A percentile compares a stretch with the other conserved stretches of the same genome.
These are phyloP conservation scores for Suncus etruscus DNA, from an alignment of 2,113 vertebrate species.

Conservation along the genomic window DNA sequence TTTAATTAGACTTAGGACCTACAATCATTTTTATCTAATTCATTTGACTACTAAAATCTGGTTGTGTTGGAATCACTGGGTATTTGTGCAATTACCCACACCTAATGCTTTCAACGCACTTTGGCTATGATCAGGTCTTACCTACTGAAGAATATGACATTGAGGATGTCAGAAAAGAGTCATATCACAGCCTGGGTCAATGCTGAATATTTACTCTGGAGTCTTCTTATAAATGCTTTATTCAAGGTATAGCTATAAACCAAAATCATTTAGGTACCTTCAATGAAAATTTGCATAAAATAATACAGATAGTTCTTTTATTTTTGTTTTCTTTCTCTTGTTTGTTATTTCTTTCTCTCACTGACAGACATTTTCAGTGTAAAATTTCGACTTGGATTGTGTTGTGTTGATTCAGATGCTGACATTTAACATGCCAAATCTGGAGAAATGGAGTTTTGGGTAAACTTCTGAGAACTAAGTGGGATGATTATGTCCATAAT, in stretches of 20 bases:
- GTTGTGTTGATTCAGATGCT: slow-evolving; percentile 57
- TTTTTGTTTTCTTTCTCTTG: slow-evolving; percentile 31
- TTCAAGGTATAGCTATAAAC: not conserved
- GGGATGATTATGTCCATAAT: slow-evolving; percentile 40
- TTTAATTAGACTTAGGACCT: not conserved
- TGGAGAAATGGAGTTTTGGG: slow-evolving; percentile 36
- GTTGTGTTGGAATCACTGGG: not conserved
- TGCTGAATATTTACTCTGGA: slow-evolving; percentile 6
- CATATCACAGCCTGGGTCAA: not conserved
- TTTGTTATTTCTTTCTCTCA: slow-evolving; percentile 33
- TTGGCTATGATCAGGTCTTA: not conserved
- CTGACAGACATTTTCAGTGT: slow-evolving; percentile 37
- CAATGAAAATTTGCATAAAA: slow-evolving; percentile 30
- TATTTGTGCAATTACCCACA: not conserved
- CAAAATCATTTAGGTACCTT: not conserved
- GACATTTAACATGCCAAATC: slow-evolving; percentile 62
- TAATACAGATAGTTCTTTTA: not conserved
- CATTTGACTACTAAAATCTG: not conserved
- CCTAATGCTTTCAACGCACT: not conserved
- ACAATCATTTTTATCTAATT: not conserved
- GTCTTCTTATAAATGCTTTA: not conserved
- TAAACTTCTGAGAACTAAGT: slow-evolving; percentile 43
- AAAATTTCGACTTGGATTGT: slow-evolving; percentile 55
- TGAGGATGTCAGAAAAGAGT: not conserved
- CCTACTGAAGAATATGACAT: not conserved